Evolutionary conservation across 2,113 vertebrate genomes (phyloP).

Genomic region (Pogona vitticeps): DNA sequence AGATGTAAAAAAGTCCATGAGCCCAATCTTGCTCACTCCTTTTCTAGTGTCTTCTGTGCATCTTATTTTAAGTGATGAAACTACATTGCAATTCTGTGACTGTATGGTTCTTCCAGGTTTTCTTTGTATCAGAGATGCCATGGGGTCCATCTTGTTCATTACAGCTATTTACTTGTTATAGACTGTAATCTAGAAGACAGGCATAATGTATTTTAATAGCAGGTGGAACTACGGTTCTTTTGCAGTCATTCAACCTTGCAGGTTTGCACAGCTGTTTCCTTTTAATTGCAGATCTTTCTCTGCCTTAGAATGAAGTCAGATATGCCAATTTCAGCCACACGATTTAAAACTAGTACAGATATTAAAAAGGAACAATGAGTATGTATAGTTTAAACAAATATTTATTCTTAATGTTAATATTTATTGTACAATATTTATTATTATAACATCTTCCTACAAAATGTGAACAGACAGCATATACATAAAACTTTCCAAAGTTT

Average conservation of each 20-base stretch:
- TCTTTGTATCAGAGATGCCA: neutral
- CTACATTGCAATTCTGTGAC: neutral
- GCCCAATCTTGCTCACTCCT: too few species aligned
- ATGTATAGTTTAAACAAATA: constrained; percentile 6
- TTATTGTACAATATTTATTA: constrained; percentile 34
- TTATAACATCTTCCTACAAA: constrained; percentile 42
- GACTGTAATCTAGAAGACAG: neutral
- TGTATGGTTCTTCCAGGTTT: neutral
- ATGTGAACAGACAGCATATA: constrained; percentile 45
- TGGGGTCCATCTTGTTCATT: neutral
- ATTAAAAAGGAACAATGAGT: neutral
- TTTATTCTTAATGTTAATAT: constrained; percentile 37
- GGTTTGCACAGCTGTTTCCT: neutral
- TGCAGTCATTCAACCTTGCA: neutral
- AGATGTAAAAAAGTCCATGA: too few species aligned
- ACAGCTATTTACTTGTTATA: neutral
- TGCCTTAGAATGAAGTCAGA: neutral
- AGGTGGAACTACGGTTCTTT: neutral
- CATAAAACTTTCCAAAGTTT: constrained; percentile 35
- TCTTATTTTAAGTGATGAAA: neutral
- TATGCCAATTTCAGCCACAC: neutral
- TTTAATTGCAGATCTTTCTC: neutral
- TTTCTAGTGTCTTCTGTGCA: too few species aligned
- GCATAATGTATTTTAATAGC: neutral
- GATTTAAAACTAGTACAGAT: constrained; percentile 21